Evolutionary conservation across 2,797 vertebrate genomes (phyloP), one percentile per base, ranked within the genome.

Genomic region (Parauchenoglanis punctatus): DNA sequence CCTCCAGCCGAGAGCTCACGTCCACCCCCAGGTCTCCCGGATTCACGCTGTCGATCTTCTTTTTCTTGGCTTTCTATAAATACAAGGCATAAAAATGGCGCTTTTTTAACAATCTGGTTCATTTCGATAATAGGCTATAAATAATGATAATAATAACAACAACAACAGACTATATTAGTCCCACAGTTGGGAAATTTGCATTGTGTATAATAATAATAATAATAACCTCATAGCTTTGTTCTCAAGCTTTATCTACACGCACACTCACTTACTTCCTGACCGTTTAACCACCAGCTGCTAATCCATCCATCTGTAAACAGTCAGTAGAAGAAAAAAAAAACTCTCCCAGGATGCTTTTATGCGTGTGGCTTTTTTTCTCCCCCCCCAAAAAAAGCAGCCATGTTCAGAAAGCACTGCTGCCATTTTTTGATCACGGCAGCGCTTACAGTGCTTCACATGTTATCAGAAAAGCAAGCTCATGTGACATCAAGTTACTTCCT

Each of bases 51-150:
- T 95, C 95, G 0, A 98, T 96, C 93, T 97, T 97, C 95, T 98
- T 98, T 93, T 98, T 98, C 93, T 98, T 98, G 12, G 97, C 97
- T 98, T 98, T 98, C 97, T 98, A 40, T 40, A 49, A 49, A 68
- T 12, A 67, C 7, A 20, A 17, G 1, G 7, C 12, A 63, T 25
- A n/a, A n/a, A 81, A 92, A 77, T 87, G 52, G 10, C 7, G 56
- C 17, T 59, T 58, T 58, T 59, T 6, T n/a, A 23, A 8, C 25
- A 61, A n/a, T 40, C 5, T 65, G 1, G 15, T 1, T 7, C 25
- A 77, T 54, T 77, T 5, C 7, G 7, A 28, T 52, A 76, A 3
- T 3, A 73, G 10, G 20, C 40, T 68, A n/a, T 35, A 20, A 8
- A 70, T 70, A 70, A 70, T 44, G 20, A 23, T 40, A 72, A 72